Evolutionary conservation across 2,888 invertebrate species (phyloP), one percentile per base, ranked within the genome.

Genomic region (Corbicula japonica): DNA sequence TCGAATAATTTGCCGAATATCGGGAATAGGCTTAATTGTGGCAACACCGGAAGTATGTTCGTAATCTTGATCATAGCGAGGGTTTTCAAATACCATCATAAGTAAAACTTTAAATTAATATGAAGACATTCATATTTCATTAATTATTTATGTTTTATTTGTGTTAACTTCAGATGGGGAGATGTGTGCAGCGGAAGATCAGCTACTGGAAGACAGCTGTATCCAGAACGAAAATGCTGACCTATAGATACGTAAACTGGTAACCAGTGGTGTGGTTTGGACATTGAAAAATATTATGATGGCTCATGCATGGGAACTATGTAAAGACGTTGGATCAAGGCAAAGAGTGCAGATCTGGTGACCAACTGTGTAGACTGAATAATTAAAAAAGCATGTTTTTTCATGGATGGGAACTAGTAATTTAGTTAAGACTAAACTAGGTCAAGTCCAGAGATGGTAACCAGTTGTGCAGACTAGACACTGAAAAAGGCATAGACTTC

Each of bases 161-260:
- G n/a, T n/a, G n/a, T n/a, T n/a, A n/a, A n/a, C 48, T 74, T 60
- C 69, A 74, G 70, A 73, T 66, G 71, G 46, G 8, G 79, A 79
- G 30, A 52, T n/a, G 10, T 28, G 35, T 15, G 44, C 60, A 23
- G 71, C 62, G 0, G 75, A 54, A 21, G 79, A 75, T 23, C 44
- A 74, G n/a, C 56, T 79, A 18, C 50, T 79, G 1, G 54, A 50
- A 21, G 44, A 23, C 46, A 71, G 71, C n/a, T 26, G 48, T 1
- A 62, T 71, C 26, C 48, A 41, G 38, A 75, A 79, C 56, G 74
- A 79, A n/a, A 60, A 79, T 54, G 44, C 70, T 10, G 60, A 66
- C 1, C 30, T 50, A 1, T 72, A n/a, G 41, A 6, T 6, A 12
- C 10, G 41, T 38, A 38, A 38, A 38, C 8, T 38, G 8, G 10